These are phyloP conservation scores for Trachelus stipa DNA, from an alignment of 2,888 invertebrate genomes.

Conservation along the genomic window DNA sequence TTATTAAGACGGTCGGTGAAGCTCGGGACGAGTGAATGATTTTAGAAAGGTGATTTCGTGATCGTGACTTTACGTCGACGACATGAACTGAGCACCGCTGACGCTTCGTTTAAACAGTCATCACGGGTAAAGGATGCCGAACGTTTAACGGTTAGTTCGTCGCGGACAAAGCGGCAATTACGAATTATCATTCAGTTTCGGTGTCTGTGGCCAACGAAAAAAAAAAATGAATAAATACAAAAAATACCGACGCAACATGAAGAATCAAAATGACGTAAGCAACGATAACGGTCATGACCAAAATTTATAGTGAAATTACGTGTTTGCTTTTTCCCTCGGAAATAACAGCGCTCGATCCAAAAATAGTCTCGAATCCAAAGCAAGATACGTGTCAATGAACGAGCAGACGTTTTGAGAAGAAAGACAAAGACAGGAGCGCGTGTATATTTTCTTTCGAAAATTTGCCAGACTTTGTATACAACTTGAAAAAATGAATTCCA, in stretches of 20 bases:
- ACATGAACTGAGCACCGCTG: not conserved
- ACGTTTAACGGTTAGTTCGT: not conserved
- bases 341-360: not conserved
- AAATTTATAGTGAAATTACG: too few species aligned
- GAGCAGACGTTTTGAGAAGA: not conserved
- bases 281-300: too few species aligned
- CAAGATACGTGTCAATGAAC: not conserved
- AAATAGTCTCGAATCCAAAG: not conserved
- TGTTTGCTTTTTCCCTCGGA: too few species aligned
- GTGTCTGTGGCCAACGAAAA: not conserved
- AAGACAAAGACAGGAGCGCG: not conserved
- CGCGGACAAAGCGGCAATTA: not conserved
- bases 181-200: not conserved
- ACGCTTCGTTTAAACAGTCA: not conserved
- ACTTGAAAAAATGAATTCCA: not conserved
- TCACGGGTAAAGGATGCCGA: not conserved
- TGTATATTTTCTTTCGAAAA: not conserved
- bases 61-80: not conserved
- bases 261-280: too few species aligned
- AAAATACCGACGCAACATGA: too few species aligned
- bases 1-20: not conserved
- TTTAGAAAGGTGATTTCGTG: slow-evolving; percentile 2
- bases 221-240: too few species aligned
- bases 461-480: not conserved
- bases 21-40: not conserved